Percentiles rank a stretch among this genome's conserved stretches.
These are phyloP conservation scores for Irena cyanogastra DNA, from an alignment of 2,113 vertebrate genomes.

Conservation along the genomic window DNA sequence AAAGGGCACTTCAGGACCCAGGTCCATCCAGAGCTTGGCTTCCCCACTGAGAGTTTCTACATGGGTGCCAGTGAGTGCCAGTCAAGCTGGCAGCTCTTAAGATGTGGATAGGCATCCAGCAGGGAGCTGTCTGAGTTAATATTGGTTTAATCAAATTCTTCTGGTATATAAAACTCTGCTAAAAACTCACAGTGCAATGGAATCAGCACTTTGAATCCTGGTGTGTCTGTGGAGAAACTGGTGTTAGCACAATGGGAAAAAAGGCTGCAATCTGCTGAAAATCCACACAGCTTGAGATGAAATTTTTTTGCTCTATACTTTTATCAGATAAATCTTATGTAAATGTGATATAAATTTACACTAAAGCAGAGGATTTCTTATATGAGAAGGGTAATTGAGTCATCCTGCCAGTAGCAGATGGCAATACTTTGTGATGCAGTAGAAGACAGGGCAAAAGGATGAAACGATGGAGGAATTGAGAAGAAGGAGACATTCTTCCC, in stretches of 20 bases:
- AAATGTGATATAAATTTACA: neutral
- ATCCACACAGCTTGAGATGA: neutral
- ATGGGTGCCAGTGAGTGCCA: slow-evolving; percentile 33
- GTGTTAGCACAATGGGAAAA: neutral
- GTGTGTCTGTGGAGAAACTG: neutral
- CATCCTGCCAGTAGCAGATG: neutral
- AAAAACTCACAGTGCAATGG: neutral
- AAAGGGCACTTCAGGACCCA: slow-evolving; percentile 5
- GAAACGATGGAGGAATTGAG: neutral
- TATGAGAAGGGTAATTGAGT: neutral
- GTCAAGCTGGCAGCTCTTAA: neutral
- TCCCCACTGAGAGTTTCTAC: neutral
- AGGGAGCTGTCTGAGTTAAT: slow-evolving; percentile 18
- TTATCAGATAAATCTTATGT: neutral
- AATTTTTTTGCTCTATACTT: neutral
- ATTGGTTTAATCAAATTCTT: slow-evolving; percentile 10
- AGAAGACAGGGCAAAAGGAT: neutral
- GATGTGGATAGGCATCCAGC: slow-evolving; percentile 15
- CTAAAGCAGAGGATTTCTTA: neutral
- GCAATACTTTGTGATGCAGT: neutral
- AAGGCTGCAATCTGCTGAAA: neutral
- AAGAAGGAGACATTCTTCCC: neutral
- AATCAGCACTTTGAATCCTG: neutral
- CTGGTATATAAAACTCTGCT: slow-evolving; percentile 12
- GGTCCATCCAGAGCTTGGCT: neutral